phyloP scores from a whole-genome alignment of 2,888 invertebrate genomes.

The Eupithecia subfuscata region DNA sequence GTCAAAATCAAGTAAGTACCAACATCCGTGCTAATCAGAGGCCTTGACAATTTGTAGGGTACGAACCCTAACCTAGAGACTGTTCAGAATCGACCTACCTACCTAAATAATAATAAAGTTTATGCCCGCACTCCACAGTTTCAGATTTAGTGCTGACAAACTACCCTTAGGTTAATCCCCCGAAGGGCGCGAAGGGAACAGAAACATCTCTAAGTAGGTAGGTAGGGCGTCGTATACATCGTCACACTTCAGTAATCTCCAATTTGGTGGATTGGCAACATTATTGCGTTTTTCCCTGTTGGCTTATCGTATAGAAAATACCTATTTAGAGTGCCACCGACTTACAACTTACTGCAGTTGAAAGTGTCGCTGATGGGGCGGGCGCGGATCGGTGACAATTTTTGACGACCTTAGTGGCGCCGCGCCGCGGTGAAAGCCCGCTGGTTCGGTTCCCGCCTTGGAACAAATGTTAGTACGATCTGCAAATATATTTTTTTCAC shows the following conservation, averaged over 20 bases:
- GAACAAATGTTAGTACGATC: too few species aligned
- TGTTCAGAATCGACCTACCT: background rate
- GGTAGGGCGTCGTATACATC: slow-evolving; percentile 30
- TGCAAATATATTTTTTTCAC: too few species aligned
- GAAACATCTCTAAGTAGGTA: slow-evolving; percentile 28
- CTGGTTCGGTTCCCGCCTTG: too few species aligned
- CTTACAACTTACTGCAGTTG: background rate
- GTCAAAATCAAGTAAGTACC: too few species aligned
- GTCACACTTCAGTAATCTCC: slow-evolving; percentile 37
- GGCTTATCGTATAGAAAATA: slow-evolving; percentile 22
- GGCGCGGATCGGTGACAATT: too few species aligned
- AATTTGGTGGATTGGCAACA: slow-evolving; percentile 36
- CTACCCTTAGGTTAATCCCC: slow-evolving; percentile 16
- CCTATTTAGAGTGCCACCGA: slow-evolving; percentile 10
- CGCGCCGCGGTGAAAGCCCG: too few species aligned
- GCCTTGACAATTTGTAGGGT: background rate
- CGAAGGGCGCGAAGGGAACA: slow-evolving; percentile 15
- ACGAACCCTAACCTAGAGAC: background rate
- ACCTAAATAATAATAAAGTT: background rate
- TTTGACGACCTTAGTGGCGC: too few species aligned
- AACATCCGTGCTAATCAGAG: background rate
- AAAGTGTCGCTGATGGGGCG: too few species aligned
- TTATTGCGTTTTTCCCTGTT: slow-evolving; percentile 32
- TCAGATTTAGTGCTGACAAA: slow-evolving; percentile 8
- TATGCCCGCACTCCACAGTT: slow-evolving; percentile 8